phyloP scores from a whole-genome alignment of 2,888 invertebrate genomes.

The Aricia artaxerxes region DNA sequence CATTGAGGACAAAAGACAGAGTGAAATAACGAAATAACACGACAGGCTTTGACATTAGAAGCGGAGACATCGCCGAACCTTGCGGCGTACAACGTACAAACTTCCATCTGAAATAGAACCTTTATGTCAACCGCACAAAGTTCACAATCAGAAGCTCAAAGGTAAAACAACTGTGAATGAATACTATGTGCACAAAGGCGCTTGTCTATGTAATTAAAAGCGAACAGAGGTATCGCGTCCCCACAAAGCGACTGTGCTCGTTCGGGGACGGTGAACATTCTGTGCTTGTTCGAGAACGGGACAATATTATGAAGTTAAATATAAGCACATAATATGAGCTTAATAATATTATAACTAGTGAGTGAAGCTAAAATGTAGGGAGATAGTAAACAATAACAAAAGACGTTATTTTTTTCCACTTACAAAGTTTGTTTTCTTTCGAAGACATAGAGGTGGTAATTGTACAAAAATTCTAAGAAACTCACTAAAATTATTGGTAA shows the following conservation, averaged over 20 bases:
- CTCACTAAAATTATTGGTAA: no score
- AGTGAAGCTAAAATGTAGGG: no score
- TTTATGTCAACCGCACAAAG: background rate
- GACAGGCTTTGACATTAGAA: slow-evolving; percentile 6
- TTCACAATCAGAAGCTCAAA: background rate
- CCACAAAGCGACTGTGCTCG: background rate
- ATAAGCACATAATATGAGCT: background rate
- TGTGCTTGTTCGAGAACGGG: background rate
- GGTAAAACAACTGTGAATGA: background rate
- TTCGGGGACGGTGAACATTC: background rate
- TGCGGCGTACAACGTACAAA: background rate
- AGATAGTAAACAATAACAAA: no score
- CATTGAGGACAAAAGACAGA: background rate
- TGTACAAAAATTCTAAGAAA: no score
- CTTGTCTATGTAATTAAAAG: background rate
- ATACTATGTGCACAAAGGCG: background rate
- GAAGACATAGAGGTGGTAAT: no score
- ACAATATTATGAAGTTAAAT: background rate
- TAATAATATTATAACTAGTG: background rate
- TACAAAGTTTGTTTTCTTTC: no score
- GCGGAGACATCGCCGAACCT: background rate
- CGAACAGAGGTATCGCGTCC: background rate
- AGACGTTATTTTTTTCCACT: no score
- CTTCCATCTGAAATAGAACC: no score
- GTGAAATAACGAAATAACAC: background rate